Evolutionary conservation across 2,888 invertebrate genomes (phyloP), one percentile per base, ranked within the genome.

Genomic region (Amphipoea lucens): DNA sequence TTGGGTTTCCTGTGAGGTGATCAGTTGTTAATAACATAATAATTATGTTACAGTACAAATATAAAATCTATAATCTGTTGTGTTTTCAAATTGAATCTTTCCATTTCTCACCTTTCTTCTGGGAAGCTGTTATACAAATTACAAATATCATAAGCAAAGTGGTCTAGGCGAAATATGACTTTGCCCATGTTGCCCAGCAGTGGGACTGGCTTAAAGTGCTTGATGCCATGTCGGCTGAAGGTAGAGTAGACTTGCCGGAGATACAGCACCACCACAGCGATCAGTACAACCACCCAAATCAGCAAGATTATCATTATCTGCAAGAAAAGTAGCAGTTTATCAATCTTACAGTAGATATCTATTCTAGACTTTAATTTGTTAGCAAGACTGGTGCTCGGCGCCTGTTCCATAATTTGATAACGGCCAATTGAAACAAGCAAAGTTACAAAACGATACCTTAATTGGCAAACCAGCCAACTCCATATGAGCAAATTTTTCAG

Each of bases 181-280:
- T 63, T 78, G 0, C 65, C 54, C 90, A 92, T 90, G 71, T 94
- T 93, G 5, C 94, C 94, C 20, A 94, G 6, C 0, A 92, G 36
- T 5, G 93, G 94, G 0, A 90, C 5, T 0, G 91, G 84, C 45
- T 80, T 85, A 0, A 89, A 57, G 67, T 90, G 79, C 80, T 92
- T 93, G 5, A 95, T 89, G 0, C 92, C 94, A 86, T 89, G 54
- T 9, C 76, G 84, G 17, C 81, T 89, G 81, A 94, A 94, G 42
- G 85, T 89, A 6, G 91, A 89, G 86, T 91, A 93, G 0, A 83
- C 68, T 66, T 90, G 83, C 0, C 87, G 88, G 23, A 89, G 79
- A 85, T 92, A 91, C 4, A 94, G 71, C 48, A 82, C 66, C 11
- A 92, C 14, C 6, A 89, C 84, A 3, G 87, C 82, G 1, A 92